Evolutionary conservation across 2,113 vertebrate species (phyloP).

Genomic region (Oriolus oriolus): DNA sequence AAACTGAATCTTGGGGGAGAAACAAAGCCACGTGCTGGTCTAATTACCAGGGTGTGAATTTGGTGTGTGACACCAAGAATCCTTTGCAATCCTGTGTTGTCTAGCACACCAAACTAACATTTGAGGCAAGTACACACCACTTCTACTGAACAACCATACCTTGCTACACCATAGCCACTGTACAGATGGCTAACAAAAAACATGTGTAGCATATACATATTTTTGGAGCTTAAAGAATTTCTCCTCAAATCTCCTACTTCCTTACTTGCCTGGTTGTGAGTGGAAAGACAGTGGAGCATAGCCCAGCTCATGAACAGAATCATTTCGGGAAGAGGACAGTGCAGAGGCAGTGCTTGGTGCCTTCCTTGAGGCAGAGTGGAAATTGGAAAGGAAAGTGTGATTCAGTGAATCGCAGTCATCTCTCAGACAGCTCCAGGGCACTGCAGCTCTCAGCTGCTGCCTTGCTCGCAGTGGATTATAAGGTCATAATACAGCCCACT

Average conservation of each 20-base stretch:
- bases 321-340: background rate
- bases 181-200: background rate
- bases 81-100: background rate
- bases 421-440: background rate
- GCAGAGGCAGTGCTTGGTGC: background rate
- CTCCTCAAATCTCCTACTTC: background rate
- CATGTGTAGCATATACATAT: fast-evolving
- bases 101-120: too few relatives aligned
- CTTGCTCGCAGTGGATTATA: background rate
- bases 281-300: background rate
- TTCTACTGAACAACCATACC: background rate
- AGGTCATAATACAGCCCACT: background rate
- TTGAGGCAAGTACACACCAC: background rate
- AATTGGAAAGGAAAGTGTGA: background rate
- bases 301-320: background rate
- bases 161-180: background rate
- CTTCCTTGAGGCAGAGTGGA: background rate
- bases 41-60: background rate
- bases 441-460: background rate
- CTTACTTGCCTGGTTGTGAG: background rate
- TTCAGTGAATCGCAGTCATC: background rate
- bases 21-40: background rate
- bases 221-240: background rate
- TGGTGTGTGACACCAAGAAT: background rate
- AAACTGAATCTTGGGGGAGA: background rate